Evolutionary conservation across 2,797 vertebrate genomes (phyloP).

Genomic region (Corythornis leucogaster): DNA sequence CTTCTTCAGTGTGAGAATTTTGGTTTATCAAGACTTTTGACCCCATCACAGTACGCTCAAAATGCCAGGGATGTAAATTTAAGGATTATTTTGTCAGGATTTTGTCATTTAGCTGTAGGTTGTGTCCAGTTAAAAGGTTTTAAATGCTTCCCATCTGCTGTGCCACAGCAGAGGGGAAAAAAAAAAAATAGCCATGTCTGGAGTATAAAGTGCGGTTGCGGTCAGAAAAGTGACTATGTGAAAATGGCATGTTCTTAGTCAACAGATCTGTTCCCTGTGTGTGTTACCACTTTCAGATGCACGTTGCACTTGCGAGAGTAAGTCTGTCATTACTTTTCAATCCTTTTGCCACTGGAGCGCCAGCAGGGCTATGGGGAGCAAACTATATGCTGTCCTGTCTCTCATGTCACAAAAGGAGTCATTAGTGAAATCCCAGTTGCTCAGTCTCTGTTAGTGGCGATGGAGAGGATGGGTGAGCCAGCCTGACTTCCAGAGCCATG

Average conservation of each 20-base stretch:
- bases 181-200: conserved; percentile 33
- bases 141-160: conserved; percentile 46
- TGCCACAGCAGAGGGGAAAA: conserved; percentile 12
- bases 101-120: conserved; percentile 33
- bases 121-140: conserved; percentile 21
- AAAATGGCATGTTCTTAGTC: conserved; percentile 51
- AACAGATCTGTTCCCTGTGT: conserved; percentile 25
- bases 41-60: not conserved
- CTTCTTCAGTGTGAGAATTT: conserved; percentile 2
- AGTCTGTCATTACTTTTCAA: not conserved
- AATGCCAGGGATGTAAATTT: conserved; percentile 31
- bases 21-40: conserved; percentile 34
- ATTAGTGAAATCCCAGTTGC: not conserved
- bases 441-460: not conserved
- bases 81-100: conserved; percentile 23
- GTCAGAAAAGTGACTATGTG: conserved; percentile 46
- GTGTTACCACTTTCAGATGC: conserved; percentile 2
- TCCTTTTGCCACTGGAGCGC: not conserved
- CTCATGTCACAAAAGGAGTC: not conserved
- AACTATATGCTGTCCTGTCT: not conserved
- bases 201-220: conserved; percentile 21
- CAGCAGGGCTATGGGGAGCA: not conserved
- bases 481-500: not conserved
- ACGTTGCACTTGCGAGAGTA: not conserved
- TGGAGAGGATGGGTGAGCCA: not conserved